Conservation (phyloP, 2,113 vertebrate genomes). For the Actinemys pallida region DNA sequence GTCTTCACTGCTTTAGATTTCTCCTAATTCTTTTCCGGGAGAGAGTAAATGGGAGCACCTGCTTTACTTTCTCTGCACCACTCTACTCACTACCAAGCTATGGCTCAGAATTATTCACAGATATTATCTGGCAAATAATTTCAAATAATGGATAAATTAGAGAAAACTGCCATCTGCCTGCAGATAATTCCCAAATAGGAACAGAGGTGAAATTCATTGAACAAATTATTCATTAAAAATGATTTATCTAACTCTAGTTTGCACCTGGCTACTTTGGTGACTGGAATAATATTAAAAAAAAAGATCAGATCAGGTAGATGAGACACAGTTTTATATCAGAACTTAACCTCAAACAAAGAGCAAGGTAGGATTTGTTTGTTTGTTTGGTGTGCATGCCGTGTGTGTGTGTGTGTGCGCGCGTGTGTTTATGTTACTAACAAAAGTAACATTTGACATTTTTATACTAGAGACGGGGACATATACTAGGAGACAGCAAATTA, state of each 20-base stretch:
- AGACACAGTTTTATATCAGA: neutral
- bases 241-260: neutral
- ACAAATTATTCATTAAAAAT: neutral
- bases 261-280: neutral
- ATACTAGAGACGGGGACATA: neutral
- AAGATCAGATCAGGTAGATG: neutral
- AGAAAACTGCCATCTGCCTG: constrained; percentile 12
- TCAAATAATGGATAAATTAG: constrained; percentile 18
- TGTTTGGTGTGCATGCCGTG: neutral
- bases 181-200: constrained; percentile 19
- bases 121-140: neutral
- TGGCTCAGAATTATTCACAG: neutral
- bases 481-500: neutral
- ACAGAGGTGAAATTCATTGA: constrained; percentile 18
- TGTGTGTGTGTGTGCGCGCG: neutral
- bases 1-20: neutral
- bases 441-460: neutral
- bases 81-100: neutral
- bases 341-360: fast-evolving
- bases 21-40: neutral
- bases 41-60: neutral
- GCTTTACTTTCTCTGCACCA: neutral
- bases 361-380: neutral
- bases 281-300: neutral
- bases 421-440: neutral